phyloP scores from a whole-genome alignment of 2,888 invertebrate genomes.

The Apotomis turbidana region DNA sequence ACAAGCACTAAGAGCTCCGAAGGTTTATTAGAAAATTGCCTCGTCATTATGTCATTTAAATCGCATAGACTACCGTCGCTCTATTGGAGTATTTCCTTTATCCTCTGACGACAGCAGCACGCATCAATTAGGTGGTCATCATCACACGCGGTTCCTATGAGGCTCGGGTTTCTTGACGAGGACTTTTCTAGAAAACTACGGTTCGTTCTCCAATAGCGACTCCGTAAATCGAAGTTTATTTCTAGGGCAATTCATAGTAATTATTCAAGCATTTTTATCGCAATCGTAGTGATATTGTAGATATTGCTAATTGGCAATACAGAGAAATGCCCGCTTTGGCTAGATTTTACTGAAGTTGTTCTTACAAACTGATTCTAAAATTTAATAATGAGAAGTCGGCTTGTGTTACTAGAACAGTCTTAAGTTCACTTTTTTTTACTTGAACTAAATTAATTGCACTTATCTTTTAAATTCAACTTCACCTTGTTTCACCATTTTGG shows the following conservation, averaged over 20 bases:
- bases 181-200: not conserved
- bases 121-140: constrained; percentile 73
- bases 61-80: constrained; percentile 83
- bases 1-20: constrained; percentile 77
- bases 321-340: too few species aligned
- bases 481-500: too few species aligned
- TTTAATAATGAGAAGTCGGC: too few species aligned
- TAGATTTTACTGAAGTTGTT: too few species aligned
- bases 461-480: too few species aligned
- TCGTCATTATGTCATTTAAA: constrained; percentile 84
- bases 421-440: too few species aligned
- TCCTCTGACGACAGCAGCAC: constrained; percentile 80
- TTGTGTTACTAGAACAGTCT: too few species aligned
- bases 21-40: constrained; percentile 84
- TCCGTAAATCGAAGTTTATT: not conserved
- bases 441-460: too few species aligned
- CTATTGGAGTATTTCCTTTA: constrained; percentile 83
- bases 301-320: too few species aligned
- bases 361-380: too few species aligned
- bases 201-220: not conserved
- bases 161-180: constrained; percentile 45
- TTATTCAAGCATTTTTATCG: too few species aligned
- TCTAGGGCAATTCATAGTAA: not conserved
- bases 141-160: constrained; percentile 67
- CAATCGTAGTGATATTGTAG: too few species aligned